Base-by-base conservation (phyloP, 2,113 vertebrate species). In the Xenotilapia flavipinnis region DNA sequence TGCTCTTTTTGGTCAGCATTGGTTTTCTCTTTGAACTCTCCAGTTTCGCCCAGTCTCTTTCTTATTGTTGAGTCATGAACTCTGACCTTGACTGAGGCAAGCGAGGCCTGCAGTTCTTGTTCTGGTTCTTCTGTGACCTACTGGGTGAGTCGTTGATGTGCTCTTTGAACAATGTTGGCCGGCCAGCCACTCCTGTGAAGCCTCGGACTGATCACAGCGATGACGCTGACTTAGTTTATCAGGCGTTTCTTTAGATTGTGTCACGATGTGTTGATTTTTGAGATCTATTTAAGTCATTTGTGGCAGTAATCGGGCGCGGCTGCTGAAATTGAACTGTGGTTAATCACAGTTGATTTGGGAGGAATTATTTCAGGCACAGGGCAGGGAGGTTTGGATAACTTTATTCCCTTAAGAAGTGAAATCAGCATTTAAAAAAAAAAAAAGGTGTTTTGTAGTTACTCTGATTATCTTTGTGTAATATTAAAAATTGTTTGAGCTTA, bases 381-480 rank as follows among this genome's bases (percentile, higher is more conserved):
- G 8, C 65, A 45, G 8, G 38, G 14, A 26, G 7, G 68, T 15
- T 73, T 45, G 21, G 38, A 45, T 45, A 45, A 23, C 65, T 1
- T 70, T 23, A 42, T 70, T 70, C 65, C 7, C 13, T 15, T 73
- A 45, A 3, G 40, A 73, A 73, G 21, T 45, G 21, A 73, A 26
- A 45, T 73, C n/a, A 2, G 1, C 38, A 10, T 26, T 23, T 70
- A 15, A 45, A 42, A 62, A 65, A 36, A 15, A 45, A 42, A 62
- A 65, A 36, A 65, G 6, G 6, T n/a, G 31, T 62, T 62, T 23
- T 73, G 68, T 45, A 73, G 3, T 73, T 73, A 45, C 33, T 21
- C 60, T 38, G 21, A 9, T 73, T 23, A 73, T 45, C 65, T 73
- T 45, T 73, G 65, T 73, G 65, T 73, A 73, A 26, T 73, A 73